Evolutionary conservation across 2,888 invertebrate species (phyloP).

Genomic region (Ophion obscuratus): DNA sequence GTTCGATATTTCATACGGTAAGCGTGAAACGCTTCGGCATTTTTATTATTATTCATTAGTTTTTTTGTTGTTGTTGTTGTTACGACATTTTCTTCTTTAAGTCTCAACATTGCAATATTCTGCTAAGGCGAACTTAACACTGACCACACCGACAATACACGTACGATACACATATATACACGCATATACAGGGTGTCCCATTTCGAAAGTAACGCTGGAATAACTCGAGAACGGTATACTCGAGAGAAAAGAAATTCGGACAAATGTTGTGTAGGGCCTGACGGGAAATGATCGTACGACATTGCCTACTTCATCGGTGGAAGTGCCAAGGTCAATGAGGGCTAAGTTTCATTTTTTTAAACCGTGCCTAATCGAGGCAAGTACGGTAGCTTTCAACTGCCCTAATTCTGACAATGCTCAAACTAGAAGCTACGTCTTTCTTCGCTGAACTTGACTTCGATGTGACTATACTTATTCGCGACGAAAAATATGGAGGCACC

Average conservation of each 20-base stretch:
- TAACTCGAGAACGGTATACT: not conserved
- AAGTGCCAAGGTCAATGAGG: too few relatives aligned
- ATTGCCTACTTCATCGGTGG: too few relatives aligned
- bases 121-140: conserved; percentile 66
- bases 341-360: not conserved
- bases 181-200: not conserved
- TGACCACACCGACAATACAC: conserved; percentile 64
- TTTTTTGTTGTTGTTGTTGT: conserved; percentile 25
- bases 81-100: conserved; percentile 11
- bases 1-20: conserved; percentile 27
- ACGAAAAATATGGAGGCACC: not conserved
- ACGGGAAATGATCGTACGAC: too few relatives aligned
- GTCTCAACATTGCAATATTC: conserved; percentile 62
- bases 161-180: conserved; percentile 21
- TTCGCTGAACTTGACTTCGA: not conserved
- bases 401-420: too few relatives aligned
- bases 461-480: not conserved
- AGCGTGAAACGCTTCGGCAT: conserved; percentile 26
- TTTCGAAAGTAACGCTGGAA: not conserved
- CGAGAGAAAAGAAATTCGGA: not conserved
- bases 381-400: too few relatives aligned
- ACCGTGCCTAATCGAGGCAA: too few relatives aligned
- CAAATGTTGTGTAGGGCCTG: not conserved
- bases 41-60: not conserved
- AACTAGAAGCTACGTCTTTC: not conserved